Base-by-base conservation (phyloP, 2,888 invertebrate genomes). In the Synanthedon tipuliformis region DNA sequence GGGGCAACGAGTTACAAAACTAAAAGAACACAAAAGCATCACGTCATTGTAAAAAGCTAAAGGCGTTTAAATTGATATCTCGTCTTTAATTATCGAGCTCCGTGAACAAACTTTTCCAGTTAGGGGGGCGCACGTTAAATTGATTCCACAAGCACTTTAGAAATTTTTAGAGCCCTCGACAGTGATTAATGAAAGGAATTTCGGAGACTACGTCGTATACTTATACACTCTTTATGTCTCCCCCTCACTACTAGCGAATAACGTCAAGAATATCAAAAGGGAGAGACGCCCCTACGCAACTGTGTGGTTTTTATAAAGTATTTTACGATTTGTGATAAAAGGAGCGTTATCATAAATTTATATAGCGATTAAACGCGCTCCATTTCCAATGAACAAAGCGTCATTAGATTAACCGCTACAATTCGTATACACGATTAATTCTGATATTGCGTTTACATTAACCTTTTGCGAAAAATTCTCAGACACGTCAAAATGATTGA, bases 111-210 rank as follows among this genome's bases (percentile, higher is more conserved):
- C 68, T 81, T 83, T 75, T 56, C 69, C 73, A 74, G 75, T 71
- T 72, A 72, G 74, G 77, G 77, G 73, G 70, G 71, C 64, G 75
- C 71, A 71, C 73, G 73, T 75, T 70, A 81, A 87, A 87, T 85
- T 87, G 84, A 86, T 83, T 84, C 76, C 72, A 74, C 78, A 69
- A 75, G 78, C 78, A 74, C 77, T 81, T 83, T 68, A 69, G 74
- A 79, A 74, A 81, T 79, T 83, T 83, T 85, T 80, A 81, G 78
- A 80, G 73, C 78, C 69, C 78, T 75, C 70, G 84, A 84, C 86
- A 84, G 76, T 83, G 86, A 87, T 87, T 85, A 86, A 87, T 85
- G 83, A 75, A 77, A 69, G 79, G 78, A 79, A 81, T 82, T 83
- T 80, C 59, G 73, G 69, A 78, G 77, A 71, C 73, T 69, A 71